phyloP scores from a whole-genome alignment of 2,888 invertebrate species.

The Chymomyza procnemis region DNA sequence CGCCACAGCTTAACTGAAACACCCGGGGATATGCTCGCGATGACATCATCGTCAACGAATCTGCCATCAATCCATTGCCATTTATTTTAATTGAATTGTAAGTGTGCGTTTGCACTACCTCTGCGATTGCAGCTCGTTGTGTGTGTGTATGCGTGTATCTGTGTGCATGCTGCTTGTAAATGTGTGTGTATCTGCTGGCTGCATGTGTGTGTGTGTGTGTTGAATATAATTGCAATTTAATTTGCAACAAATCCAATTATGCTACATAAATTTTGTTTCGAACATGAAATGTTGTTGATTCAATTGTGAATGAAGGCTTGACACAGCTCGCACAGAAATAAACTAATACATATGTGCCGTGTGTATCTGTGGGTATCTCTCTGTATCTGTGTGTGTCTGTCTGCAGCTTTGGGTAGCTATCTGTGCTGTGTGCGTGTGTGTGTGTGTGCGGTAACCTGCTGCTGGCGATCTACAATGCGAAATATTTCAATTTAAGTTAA shows the following conservation, averaged over 20 bases:
- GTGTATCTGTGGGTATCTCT: too few relatives aligned
- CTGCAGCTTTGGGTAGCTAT: too few relatives aligned
- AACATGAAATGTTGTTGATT: conserved; percentile 37
- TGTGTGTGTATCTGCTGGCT: background rate
- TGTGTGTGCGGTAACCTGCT: background rate
- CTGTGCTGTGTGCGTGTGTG: background rate
- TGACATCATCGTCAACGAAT: background rate
- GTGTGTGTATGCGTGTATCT: background rate
- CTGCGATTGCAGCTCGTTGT: background rate
- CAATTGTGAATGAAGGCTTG: conserved; percentile 23
- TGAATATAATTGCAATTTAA: conserved; percentile 54
- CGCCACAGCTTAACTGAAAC: background rate
- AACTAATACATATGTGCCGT: background rate
- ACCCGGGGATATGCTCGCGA: background rate
- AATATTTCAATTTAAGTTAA: background rate
- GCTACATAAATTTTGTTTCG: conserved; percentile 43
- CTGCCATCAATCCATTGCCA: background rate
- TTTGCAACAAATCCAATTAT: conserved; percentile 58
- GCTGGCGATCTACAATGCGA: background rate
- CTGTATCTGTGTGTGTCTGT: too few relatives aligned
- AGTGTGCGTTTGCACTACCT: background rate
- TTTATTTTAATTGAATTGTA: background rate
- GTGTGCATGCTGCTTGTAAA: background rate
- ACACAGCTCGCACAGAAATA: background rate
- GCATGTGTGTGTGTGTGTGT: background rate